Evolutionary conservation across 2,113 vertebrate genomes (phyloP), one percentile per base, ranked within the genome.

Genomic region (Sporophila hypoxantha): DNA sequence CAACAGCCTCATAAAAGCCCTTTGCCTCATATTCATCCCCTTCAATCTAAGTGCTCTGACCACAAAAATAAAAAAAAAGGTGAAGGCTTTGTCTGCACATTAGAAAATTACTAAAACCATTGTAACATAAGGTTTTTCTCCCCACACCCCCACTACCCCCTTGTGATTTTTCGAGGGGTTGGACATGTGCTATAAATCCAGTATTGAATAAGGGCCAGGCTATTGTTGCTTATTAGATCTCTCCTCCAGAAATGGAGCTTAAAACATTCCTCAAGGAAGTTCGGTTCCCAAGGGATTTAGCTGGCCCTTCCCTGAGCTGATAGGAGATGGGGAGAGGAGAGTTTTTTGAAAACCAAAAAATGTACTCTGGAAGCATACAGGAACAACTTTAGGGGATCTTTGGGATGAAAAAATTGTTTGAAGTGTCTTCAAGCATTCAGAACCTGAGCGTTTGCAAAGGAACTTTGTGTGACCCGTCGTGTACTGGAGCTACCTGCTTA

Each of bases 381-480:
- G 60, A 41, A 44, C 19, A 82, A 17, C 20, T 52, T 25, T 12
- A 60, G 30, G 12, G 79, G 37, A 2, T 71, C 32, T 5, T 44
- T 70, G 19, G 32, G 17, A 47, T 25, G 1, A 15, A 49, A 21
- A n/a, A 15, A 4, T 1, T 26, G 3, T 23, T 4, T 37, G 5
- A 18, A n/a, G 11, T 18, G 14, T 32, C 16, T 55, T 42, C 10
- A 64, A 50, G 37, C 22, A 5, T 49, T 66, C 25, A 36, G 34
- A 65, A 61, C 16, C 19, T 0, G 23, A 59, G 4, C 4, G 2
- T 59, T 91, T 64, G 25, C 22, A 18, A 44, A 76, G 41, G 39
- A n/a, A 12, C 26, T 56, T 39, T 9, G 17, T 0, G 0, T 10
- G 14, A 26, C 29, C 3, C 12, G 2, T 20, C 8, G 44, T 0